Evolutionary conservation across 2,797 vertebrate genomes (phyloP).

Genomic region (Manis javanica): DNA sequence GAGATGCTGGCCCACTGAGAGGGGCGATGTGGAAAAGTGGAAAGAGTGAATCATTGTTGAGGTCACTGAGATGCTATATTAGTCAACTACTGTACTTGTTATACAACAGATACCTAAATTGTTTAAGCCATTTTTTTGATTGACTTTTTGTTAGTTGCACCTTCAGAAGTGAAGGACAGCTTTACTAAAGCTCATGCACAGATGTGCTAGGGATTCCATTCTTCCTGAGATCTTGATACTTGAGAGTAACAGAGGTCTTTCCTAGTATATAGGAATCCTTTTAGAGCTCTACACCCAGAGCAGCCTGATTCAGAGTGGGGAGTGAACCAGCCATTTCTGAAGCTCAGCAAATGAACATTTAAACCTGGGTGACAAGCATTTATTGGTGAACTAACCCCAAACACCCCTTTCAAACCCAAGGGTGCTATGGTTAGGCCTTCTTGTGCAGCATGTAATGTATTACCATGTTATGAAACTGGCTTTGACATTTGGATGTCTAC

Average conservation of each 20-base stretch:
- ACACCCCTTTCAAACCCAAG: conserved; percentile 6
- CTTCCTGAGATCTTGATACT: neutral
- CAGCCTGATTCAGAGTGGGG: conserved; percentile 9
- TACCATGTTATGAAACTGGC: conserved; percentile 81
- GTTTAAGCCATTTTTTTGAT: neutral
- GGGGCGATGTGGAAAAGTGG: neutral
- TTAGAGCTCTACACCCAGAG: neutral
- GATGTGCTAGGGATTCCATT: neutral
- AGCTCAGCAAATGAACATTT: conserved; percentile 8
- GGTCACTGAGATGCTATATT: neutral
- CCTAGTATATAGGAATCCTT: neutral
- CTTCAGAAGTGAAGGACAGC: neutral
- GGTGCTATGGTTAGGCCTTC: conserved; percentile 30
- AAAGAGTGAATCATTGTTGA: neutral
- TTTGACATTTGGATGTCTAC: conserved; percentile 84
- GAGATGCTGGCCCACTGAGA: neutral
- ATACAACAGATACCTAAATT: neutral
- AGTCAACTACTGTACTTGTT: neutral
- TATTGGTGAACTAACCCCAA: conserved; percentile 69
- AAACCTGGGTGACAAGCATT: conserved; percentile 42
- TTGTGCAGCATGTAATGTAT: conserved; percentile 61
- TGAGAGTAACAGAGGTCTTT: neutral
- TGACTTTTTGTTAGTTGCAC: neutral
- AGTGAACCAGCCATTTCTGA: conserved; percentile 21
- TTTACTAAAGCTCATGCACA: neutral